Conservation (phyloP, 2,888 invertebrate species). For the Iselma pallidipennis region DNA sequence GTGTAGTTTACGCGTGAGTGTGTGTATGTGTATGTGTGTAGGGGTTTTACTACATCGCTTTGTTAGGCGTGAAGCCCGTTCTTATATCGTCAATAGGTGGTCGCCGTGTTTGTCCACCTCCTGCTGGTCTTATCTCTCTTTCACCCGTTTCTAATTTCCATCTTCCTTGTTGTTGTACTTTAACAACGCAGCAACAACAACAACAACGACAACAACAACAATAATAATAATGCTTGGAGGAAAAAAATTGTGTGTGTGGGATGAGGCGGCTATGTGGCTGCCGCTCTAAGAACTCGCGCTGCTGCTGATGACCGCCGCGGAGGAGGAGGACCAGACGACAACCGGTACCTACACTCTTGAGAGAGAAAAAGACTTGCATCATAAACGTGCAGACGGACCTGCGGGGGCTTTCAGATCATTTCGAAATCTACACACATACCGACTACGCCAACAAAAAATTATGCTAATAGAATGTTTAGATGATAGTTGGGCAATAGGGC, state of each 20-base stretch:
- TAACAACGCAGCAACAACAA: not conserved
- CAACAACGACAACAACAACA: not conserved
- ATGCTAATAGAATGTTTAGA: no score
- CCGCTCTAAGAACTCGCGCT: slow-evolving; percentile 22
- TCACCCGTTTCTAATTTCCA: not conserved
- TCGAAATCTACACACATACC: not conserved
- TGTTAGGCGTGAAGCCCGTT: slow-evolving; percentile 20
- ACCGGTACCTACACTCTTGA: not conserved
- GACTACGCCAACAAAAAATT: not conserved
- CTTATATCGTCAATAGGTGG: slow-evolving; percentile 15
- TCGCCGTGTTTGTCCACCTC: slow-evolving; percentile 11
- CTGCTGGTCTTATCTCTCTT: not conserved
- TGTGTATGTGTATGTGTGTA: not conserved
- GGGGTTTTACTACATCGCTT: slow-evolving; percentile 6
- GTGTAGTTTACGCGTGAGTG: not conserved
- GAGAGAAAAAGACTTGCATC: not conserved
- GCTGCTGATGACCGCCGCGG: slow-evolving; percentile 19
- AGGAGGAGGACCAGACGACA: slow-evolving; percentile 15
- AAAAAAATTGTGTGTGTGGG: slow-evolving; percentile 14
- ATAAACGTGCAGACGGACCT: not conserved
- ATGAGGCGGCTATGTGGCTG: slow-evolving; percentile 19
- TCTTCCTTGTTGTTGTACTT: not conserved
- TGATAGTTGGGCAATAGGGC: no score
- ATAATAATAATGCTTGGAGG: not conserved
- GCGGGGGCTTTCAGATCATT: not conserved